Conservation (phyloP, 2,113 vertebrate species). For the Galeopterus variegatus region DNA sequence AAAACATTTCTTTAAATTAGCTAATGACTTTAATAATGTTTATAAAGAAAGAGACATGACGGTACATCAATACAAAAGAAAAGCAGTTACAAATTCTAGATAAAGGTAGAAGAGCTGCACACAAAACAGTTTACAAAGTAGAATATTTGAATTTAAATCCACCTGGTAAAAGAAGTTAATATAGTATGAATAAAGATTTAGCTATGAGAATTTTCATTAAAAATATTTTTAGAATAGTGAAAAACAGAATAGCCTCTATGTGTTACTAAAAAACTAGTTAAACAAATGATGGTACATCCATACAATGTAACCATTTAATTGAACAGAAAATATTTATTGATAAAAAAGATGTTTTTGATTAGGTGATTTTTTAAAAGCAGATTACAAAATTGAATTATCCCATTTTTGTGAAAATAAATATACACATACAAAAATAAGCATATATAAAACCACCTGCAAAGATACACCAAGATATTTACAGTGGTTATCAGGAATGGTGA, state of each 20-base stretch:
- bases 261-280: constrained; percentile 50
- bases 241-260: constrained; percentile 53
- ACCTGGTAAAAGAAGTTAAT: constrained; percentile 5
- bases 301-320: constrained; percentile 75
- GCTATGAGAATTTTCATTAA: constrained; percentile 42
- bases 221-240: constrained; percentile 57
- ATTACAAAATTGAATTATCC: constrained; percentile 73
- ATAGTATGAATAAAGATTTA: constrained; percentile 32
- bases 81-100: constrained; percentile 61
- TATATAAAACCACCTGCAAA: constrained; percentile 74
- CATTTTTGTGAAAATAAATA: constrained; percentile 71
- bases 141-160: constrained; percentile 62
- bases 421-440: constrained; percentile 70
- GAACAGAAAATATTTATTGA: constrained; percentile 72
- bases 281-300: constrained; percentile 75
- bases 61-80: constrained; percentile 36
- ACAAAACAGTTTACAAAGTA: constrained; percentile 52
- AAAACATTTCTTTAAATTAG: neutral
- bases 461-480: constrained; percentile 67
- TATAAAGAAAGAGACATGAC: constrained; percentile 53
- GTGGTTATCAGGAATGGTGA: neutral
- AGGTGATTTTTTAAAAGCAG: constrained; percentile 51
- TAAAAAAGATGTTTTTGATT: constrained; percentile 57
- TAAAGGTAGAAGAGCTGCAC: constrained; percentile 24
- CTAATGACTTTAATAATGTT: constrained; percentile 52